These are phyloP conservation scores for Pollenia angustigena DNA, from an alignment of 2,888 invertebrate genomes.

Conservation along the genomic window DNA sequence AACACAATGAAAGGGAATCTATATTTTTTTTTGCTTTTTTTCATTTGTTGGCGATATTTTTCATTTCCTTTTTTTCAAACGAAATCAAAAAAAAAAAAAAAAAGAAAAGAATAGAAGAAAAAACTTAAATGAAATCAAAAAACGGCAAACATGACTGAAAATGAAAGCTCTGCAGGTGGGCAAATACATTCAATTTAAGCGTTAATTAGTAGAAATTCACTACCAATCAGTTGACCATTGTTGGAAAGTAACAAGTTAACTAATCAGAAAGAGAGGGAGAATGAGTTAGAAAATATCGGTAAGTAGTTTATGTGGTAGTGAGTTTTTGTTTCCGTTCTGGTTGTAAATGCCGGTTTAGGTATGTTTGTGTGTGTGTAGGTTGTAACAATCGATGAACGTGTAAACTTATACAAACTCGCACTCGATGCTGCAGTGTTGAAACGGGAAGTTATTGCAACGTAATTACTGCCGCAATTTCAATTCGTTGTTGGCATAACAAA, in stretches of 20 bases:
- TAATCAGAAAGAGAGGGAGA: background rate
- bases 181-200: conserved; percentile 60
- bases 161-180: conserved; percentile 57
- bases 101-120: background rate
- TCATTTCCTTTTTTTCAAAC: background rate
- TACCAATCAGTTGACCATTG: conserved; percentile 81
- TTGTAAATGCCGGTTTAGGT: too few relatives aligned
- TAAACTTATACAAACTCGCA: background rate
- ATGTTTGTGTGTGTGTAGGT: background rate
- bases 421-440: background rate
- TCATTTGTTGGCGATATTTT: background rate
- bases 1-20: background rate
- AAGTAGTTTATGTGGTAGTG: too few relatives aligned
- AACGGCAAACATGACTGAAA: conserved; percentile 37
- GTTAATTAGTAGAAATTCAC: conserved; percentile 82
- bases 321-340: too few relatives aligned
- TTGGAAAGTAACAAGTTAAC: conserved; percentile 64
- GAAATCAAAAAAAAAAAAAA: background rate
- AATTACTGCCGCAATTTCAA: conserved; percentile 76
- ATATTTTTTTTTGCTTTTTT: background rate
- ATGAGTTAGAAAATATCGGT: background rate
- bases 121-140: background rate
- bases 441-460: conserved; percentile 78
- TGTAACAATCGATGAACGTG: background rate
- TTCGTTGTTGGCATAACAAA: conserved; percentile 71